These are phyloP conservation scores for Sylvia borin DNA, from an alignment of 2,797 vertebrate species.

Conservation along the genomic window DNA sequence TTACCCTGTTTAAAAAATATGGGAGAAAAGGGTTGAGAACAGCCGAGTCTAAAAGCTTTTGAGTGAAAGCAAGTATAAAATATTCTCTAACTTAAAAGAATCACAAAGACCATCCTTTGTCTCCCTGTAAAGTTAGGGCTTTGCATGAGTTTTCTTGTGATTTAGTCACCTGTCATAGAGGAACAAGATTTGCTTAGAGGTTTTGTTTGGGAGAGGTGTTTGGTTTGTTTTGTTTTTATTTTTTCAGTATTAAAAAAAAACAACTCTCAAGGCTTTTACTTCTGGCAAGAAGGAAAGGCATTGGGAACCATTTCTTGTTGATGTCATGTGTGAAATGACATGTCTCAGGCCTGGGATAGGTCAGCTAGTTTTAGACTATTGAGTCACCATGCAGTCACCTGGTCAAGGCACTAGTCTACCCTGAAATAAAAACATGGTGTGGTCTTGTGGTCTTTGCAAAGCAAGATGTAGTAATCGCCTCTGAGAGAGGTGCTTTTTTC, in stretches of 20 bases:
- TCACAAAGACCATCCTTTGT: neutral
- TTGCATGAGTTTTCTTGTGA: neutral
- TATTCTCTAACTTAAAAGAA: neutral
- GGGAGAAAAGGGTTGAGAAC: accelerated
- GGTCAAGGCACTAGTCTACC: neutral
- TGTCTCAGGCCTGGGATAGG: neutral
- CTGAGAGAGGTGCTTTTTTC: neutral
- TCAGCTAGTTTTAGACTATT: neutral
- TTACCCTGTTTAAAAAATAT: neutral
- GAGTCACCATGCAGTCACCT: neutral
- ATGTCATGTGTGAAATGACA: neutral
- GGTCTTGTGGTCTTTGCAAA: neutral
- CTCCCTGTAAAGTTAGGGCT: neutral
- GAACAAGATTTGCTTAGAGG: neutral
- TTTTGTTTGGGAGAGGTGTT: neutral
- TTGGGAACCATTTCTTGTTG: neutral
- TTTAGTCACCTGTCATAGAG: neutral
- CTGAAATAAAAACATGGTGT: neutral
- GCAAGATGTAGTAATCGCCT: neutral
- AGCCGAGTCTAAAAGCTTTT: neutral
- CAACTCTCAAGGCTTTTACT: neutral
- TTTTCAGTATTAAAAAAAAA: neutral
- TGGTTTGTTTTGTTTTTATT: no score
- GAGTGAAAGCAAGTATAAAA: neutral
- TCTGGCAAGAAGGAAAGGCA: neutral